phyloP scores from a whole-genome alignment of 2,113 vertebrate species.

The Shinisaurus crocodilurus region DNA sequence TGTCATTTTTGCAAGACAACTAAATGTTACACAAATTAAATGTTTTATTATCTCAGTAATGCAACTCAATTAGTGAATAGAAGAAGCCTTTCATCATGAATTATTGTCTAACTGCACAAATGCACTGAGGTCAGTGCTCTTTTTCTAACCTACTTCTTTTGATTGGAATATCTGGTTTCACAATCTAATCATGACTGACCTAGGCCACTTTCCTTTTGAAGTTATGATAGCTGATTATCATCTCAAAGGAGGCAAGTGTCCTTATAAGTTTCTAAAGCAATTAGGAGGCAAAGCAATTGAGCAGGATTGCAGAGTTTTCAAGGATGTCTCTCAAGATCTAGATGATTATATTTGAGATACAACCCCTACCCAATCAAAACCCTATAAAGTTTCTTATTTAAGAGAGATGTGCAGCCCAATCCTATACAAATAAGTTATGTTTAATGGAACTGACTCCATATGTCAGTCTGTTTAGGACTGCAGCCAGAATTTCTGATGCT shows the following conservation, averaged over 20 bases:
- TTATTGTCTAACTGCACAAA: background rate
- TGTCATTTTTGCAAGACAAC: slow-evolving; percentile 3
- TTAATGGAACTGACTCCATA: background rate
- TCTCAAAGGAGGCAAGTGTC: slow-evolving; percentile 10
- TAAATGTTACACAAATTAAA: slow-evolving; percentile 1
- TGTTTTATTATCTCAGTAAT: slow-evolving; percentile 11
- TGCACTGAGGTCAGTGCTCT: slow-evolving; percentile 3
- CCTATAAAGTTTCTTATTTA: background rate
- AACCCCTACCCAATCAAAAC: background rate
- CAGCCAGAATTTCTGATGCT: background rate
- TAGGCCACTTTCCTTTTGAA: slow-evolving; percentile 16
- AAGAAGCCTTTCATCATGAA: background rate
- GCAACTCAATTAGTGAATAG: background rate
- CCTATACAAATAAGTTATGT: background rate
- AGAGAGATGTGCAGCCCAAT: background rate
- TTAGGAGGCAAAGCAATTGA: background rate
- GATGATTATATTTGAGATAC: background rate
- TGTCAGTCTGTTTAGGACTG: background rate
- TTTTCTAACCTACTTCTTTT: slow-evolving; percentile 40
- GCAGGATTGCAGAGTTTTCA: background rate
- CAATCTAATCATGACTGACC: slow-evolving; percentile 12
- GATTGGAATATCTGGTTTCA: slow-evolving; percentile 12
- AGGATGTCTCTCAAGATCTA: background rate
- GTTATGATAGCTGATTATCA: background rate
- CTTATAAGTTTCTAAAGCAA: background rate